A percentile compares a stretch with the other conserved stretches of the same genome.
Evolutionary conservation across 2,797 vertebrate species (phyloP).

Genomic region (Crocodylus rhombifer): DNA sequence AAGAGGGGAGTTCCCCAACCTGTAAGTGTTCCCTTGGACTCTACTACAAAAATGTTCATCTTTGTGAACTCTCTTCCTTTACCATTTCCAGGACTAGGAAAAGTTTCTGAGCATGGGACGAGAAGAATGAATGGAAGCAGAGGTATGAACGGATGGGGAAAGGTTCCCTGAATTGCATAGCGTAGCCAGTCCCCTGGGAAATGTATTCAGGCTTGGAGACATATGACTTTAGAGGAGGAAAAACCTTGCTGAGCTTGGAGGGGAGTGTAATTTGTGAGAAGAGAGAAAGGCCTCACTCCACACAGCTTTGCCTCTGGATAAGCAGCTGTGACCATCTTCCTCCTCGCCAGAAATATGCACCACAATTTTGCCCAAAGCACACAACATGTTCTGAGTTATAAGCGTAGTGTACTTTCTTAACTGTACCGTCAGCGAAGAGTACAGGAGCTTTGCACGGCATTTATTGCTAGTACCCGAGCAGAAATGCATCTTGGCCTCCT

Average conservation of each 20-base stretch:
- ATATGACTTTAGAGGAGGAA: neutral
- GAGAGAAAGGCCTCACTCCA: neutral
- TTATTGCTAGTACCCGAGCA: neutral
- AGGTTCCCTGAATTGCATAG: neutral
- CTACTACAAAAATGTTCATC: neutral
- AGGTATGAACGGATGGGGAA: accelerated
- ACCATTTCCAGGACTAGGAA: neutral
- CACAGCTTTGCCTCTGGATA: constrained; percentile 45
- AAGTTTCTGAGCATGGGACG: neutral
- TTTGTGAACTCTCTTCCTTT: neutral
- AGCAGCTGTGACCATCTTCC: constrained; percentile 42
- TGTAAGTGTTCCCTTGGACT: neutral
- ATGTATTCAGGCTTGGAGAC: neutral
- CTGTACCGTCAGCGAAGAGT: neutral
- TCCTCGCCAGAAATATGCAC: constrained; percentile 34
- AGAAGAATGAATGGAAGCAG: neutral
- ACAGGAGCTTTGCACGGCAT: too few relatives aligned
- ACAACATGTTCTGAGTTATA: neutral
- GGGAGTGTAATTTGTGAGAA: constrained; percentile 17
- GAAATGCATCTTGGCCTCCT: neutral
- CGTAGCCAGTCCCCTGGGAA: neutral
- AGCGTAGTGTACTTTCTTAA: neutral
- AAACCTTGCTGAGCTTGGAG: neutral
- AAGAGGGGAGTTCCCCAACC: too few relatives aligned
- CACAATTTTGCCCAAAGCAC: neutral